Evolutionary conservation across 2,888 invertebrate species (phyloP).

Genomic region (Therioaphis trifolii): DNA sequence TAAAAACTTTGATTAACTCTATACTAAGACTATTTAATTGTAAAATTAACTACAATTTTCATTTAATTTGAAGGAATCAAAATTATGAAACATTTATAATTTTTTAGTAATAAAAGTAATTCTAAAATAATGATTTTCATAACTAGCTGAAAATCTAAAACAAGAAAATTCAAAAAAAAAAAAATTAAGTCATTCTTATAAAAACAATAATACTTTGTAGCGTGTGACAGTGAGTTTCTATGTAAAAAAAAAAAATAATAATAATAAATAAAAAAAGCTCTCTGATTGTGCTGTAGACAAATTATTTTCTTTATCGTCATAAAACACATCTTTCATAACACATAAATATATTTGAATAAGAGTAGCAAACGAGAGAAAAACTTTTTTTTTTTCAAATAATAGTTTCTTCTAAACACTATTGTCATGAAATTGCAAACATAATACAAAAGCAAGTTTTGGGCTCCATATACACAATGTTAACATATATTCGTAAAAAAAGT

Average conservation of each 20-base stretch:
- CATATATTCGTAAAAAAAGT: constrained; percentile 22
- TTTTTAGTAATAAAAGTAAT: too few relatives aligned
- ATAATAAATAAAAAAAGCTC: too few relatives aligned
- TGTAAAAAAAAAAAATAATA: background rate
- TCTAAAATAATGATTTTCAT: too few relatives aligned
- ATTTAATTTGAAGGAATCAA: too few relatives aligned
- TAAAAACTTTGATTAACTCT: too few relatives aligned
- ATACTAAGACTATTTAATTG: too few relatives aligned
- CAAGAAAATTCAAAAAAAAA: too few relatives aligned
- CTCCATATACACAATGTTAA: constrained; percentile 16
- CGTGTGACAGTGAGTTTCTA: background rate
- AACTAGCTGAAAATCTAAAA: too few relatives aligned
- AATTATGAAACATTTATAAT: too few relatives aligned
- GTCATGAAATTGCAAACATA: constrained; percentile 22
- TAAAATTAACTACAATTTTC: too few relatives aligned
- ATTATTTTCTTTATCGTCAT: constrained; percentile 8
- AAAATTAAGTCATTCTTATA: background rate
- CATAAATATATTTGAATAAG: constrained; percentile 22
- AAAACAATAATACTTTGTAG: background rate
- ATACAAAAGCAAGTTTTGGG: constrained; percentile 40
- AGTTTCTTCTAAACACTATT: constrained; percentile 15
- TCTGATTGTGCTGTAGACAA: background rate
- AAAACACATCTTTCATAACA: constrained; percentile 19
- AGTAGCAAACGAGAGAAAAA: constrained; percentile 3
- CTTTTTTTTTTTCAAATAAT: constrained; percentile 23